Evolutionary conservation across 2,797 vertebrate species (phyloP), one percentile per base, ranked within the genome.

Genomic region (Muscicapa comitata): DNA sequence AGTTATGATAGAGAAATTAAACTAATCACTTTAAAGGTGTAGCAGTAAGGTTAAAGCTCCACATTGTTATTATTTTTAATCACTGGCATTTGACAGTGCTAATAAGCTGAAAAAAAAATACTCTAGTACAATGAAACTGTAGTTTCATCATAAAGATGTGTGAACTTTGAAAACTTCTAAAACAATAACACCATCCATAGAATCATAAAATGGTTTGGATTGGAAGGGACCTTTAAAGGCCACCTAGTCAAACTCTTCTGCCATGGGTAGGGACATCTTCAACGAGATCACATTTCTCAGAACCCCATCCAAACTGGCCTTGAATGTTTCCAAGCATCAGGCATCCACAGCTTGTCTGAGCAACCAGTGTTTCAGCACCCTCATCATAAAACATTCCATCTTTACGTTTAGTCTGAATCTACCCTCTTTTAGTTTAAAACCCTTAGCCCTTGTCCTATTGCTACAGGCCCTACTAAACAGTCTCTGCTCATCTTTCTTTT

Each of bases 1-100:
- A 79, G 31, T 88, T 89, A 29, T 37, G 63, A 85, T 62, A 63
- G 63, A 72, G 73, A 96, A 91, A 95, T 71, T 67, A 88, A 96
- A 94, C 63, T 48, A 89, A 86, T 76, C 43, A 87, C 61, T 74
- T 89, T 54, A 74, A 78, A 92, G 38, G 20, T 70, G 28, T 11
- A 59, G 58, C 10, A 82, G 17, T 65, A 77, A 51, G 31, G 35
- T 65, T 93, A 59, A 68, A 80, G 42, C 28, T 89, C 33, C 31
- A 68, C 15, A 42, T 86, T 37, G 48, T 63, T 59, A 65, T 66
- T 79, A 74, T 79, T 82, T 86, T 92, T 28, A 82, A 48, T 68
- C 47, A 76, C 3, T 90, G 70, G 74, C 54, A 65, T 50, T 86
- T 65, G 48, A 86, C 43, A 76, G 57, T 33, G 25, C 9, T 79